Base-by-base conservation (phyloP, 2,888 invertebrate species). In the Metopia argyrocephala region DNA sequence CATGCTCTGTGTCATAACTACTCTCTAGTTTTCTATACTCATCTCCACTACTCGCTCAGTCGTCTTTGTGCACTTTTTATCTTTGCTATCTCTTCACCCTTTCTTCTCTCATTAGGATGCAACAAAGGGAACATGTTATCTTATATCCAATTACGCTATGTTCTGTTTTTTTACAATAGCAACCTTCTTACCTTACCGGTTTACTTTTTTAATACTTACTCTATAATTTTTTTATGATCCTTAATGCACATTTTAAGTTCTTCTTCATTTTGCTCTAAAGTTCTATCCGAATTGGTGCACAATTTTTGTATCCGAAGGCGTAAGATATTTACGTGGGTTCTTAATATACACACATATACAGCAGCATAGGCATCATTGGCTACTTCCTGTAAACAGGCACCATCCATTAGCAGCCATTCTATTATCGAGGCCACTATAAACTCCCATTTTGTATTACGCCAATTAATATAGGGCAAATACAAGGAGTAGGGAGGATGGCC, bases 151-250 rank as follows among this genome's bases (percentile, higher is more conserved):
- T n/a, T n/a, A n/a, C n/a, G n/a, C n/a, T n/a, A n/a, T n/a, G n/a
- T n/a, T n/a, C n/a, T n/a, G n/a, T n/a, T n/a, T n/a, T n/a, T n/a
- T n/a, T n/a, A n/a, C n/a, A n/a, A n/a, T n/a, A n/a, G n/a, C n/a
- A n/a, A n/a, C n/a, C n/a, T n/a, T n/a, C n/a, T n/a, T n/a, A n/a
- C n/a, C n/a, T n/a, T n/a, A n/a, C n/a, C n/a, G n/a, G n/a, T n/a
- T n/a, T n/a, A n/a, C n/a, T 3, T 38, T 38, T 38, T 9, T 3
- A 38, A 9, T n/a, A 80, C 80, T 81, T 50, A 84, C 85, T 83
- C 50, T 20, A 84, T 56, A 7, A 85, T 64, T 57, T 82, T 75
- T 31, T 83, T 82, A 46, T 85, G 85, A 76, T 85, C 85, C 23
- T 56, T 79, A 9, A 85, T 84, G 27, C 83, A 84, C 31, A 76